Evolutionary conservation across 2,888 invertebrate species (phyloP).

Genomic region (Aromia moschata): DNA sequence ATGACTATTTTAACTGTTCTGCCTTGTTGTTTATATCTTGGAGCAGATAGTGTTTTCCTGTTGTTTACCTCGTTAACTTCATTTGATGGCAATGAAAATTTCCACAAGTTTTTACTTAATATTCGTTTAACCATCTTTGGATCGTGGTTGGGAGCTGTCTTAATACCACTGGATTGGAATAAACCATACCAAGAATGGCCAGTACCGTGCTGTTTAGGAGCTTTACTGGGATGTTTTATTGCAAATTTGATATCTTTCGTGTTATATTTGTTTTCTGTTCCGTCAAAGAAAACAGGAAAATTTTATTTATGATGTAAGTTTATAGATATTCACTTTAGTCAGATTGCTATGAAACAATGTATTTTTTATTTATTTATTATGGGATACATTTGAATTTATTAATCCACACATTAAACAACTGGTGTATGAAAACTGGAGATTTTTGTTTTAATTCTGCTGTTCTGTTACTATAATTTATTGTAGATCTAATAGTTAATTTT

Average conservation of each 20-base stretch:
- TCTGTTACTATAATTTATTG: too few relatives aligned
- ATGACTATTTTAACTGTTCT: constrained; percentile 71
- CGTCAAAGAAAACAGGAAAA: constrained; percentile 19
- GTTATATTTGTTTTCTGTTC: constrained; percentile 1
- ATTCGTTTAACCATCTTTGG: constrained; percentile 73
- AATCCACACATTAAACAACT: too few relatives aligned
- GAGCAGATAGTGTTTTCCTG: constrained; percentile 67
- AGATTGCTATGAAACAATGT: too few relatives aligned
- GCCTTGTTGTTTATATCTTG: constrained; percentile 71
- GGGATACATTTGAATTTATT: too few relatives aligned
- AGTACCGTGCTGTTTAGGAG: constrained; percentile 76
- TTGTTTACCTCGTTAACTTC: constrained; percentile 67
- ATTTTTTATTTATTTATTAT: too few relatives aligned
- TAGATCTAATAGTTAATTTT: too few relatives aligned
- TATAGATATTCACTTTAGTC: too few relatives aligned
- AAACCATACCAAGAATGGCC: constrained; percentile 88
- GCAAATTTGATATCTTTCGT: constrained; percentile 40
- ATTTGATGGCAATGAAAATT: constrained; percentile 65
- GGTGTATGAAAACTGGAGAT: too few relatives aligned
- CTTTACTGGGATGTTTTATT: constrained; percentile 69
- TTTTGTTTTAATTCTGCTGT: too few relatives aligned
- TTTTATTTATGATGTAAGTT: constrained; percentile 22
- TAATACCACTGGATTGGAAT: constrained; percentile 92
- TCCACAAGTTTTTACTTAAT: constrained; percentile 69
- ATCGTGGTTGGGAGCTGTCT: constrained; percentile 85